Evolutionary conservation across 2,888 invertebrate genomes (phyloP).

Genomic region (Dinocampus coccinellae): DNA sequence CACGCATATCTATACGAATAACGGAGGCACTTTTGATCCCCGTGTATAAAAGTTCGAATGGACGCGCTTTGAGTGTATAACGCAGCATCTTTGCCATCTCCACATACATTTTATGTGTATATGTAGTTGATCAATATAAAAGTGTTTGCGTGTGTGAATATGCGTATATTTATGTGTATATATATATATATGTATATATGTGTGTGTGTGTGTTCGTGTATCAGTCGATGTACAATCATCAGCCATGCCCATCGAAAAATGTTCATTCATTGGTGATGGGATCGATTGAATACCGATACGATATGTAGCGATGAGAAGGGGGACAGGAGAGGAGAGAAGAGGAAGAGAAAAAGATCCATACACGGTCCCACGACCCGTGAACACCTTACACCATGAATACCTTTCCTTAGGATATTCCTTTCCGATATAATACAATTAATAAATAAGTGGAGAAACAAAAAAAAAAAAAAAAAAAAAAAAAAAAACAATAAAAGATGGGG

Average conservation of each 20-base stretch:
- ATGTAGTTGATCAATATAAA: background rate
- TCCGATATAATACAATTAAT: slow-evolving; percentile 9
- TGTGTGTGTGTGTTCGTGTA: background rate
- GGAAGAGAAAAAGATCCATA: slow-evolving; percentile 27
- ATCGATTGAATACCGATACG: slow-evolving; percentile 35
- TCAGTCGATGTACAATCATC: slow-evolving; percentile 3
- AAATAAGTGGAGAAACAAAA: too few relatives aligned
- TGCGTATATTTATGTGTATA: background rate
- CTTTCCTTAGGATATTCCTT: slow-evolving; percentile 23
- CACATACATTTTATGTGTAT: background rate
- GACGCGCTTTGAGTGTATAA: slow-evolving; percentile 18
- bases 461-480: too few relatives aligned
- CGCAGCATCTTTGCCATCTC: slow-evolving; percentile 12
- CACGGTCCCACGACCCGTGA: slow-evolving; percentile 36
- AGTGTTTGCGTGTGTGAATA: background rate
- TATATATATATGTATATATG: background rate
- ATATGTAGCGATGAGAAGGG: too few relatives aligned
- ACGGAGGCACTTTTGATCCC: slow-evolving; percentile 34
- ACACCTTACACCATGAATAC: slow-evolving; percentile 24
- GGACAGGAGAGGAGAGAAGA: too few relatives aligned
- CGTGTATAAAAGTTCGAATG: slow-evolving; percentile 18
- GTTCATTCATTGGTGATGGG: slow-evolving; percentile 35
- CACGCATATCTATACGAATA: slow-evolving; percentile 19
- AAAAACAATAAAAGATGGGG: background rate
- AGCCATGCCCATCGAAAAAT: slow-evolving; percentile 26